Evolutionary conservation across 2,797 vertebrate genomes (phyloP).

Genomic region (Spinibarbus caldwelli): DNA sequence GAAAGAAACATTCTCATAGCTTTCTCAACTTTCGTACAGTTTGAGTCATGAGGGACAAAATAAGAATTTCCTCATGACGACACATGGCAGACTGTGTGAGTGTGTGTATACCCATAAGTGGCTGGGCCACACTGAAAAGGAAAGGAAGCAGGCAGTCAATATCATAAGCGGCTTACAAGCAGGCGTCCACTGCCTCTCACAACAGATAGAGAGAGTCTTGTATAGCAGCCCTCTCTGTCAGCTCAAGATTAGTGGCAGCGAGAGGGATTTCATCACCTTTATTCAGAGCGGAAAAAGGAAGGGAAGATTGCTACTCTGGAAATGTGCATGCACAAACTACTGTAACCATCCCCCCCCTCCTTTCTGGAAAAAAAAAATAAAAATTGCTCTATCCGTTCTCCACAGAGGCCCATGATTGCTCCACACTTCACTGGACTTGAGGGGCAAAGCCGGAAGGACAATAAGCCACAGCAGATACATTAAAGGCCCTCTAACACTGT

Average conservation of each 20-base stretch:
- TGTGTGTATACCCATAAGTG: slow-evolving; percentile 54
- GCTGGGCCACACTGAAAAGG: slow-evolving; percentile 57
- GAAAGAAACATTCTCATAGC: slow-evolving; percentile 43
- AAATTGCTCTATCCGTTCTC: slow-evolving; percentile 55
- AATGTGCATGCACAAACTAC: slow-evolving; percentile 67
- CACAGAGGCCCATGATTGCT: slow-evolving; percentile 59
- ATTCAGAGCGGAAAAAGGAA: slow-evolving; percentile 65
- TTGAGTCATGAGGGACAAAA: slow-evolving; percentile 40
- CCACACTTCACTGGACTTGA: slow-evolving; percentile 60
- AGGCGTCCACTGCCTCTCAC: slow-evolving; percentile 63
- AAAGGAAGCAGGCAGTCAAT: slow-evolving; percentile 69
- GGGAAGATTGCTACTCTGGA: slow-evolving; percentile 65
- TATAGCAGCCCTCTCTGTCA: slow-evolving; percentile 66
- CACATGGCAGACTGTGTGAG: slow-evolving; percentile 49
- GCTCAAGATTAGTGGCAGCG: slow-evolving; percentile 64
- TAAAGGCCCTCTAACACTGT: slow-evolving; percentile 65
- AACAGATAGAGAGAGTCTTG: slow-evolving; percentile 64
- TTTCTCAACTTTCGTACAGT: slow-evolving; percentile 51
- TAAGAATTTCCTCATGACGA: slow-evolving; percentile 58
- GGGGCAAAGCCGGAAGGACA: slow-evolving; percentile 60
- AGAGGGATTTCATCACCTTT: slow-evolving; percentile 68
- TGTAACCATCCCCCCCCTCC: slow-evolving; percentile 54
- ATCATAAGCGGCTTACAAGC: slow-evolving; percentile 67
- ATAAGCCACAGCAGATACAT: slow-evolving; percentile 63
- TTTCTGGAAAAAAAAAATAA: slow-evolving; percentile 39